Evolutionary conservation across 2,797 vertebrate species (phyloP), one percentile per base, ranked within the genome.

Genomic region (Peromyscus melanophrys): DNA sequence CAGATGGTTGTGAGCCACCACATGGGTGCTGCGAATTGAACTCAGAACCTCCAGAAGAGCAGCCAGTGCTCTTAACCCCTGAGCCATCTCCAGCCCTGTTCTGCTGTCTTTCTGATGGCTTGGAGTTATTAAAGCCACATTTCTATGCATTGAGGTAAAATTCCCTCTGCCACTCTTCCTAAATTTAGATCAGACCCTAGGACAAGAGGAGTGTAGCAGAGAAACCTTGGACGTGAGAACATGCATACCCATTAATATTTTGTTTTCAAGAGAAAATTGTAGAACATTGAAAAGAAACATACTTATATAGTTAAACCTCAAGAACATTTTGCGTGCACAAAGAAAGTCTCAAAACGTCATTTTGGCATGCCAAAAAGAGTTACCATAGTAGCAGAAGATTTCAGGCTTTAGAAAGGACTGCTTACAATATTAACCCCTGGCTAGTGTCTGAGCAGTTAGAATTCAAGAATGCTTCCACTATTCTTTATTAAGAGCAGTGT

Each of bases 91-190:
- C 52, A 52, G 52, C 52, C 52, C 52, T 84, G 55, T 87, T 89
- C n/a, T 90, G 29, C 23, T 67, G 8, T 59, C 40, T 83, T 83
- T 69, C 76, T 76, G 12, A 77, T 76, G 23, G 5, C 65, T 89
- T 91, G 43, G 87, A 61, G 81, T 84, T 93, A n/a, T 27, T 87
- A 94, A 89, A 97, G 88, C 21, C 16, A 65, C 34, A 92, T 52
- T 46, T 57, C 46, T 78, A 21, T 23, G 27, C 37, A 4, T 1
- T 37, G 40, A 92, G n/a, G 52, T 89, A 78, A 95, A 95, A 89
- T 57, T 78, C 21, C 76, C 37, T 95, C 57, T 83, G 37, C 14
- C 14, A 31, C 16, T 65, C n/a, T 96, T 83, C 69, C 78, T 89
- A 93, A 89, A 89, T 57, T 65, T 81, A 89, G 81, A 4, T 94